Conservation (phyloP, 1,140 invertebrate genomes). For the Cepaea nemoralis region DNA sequence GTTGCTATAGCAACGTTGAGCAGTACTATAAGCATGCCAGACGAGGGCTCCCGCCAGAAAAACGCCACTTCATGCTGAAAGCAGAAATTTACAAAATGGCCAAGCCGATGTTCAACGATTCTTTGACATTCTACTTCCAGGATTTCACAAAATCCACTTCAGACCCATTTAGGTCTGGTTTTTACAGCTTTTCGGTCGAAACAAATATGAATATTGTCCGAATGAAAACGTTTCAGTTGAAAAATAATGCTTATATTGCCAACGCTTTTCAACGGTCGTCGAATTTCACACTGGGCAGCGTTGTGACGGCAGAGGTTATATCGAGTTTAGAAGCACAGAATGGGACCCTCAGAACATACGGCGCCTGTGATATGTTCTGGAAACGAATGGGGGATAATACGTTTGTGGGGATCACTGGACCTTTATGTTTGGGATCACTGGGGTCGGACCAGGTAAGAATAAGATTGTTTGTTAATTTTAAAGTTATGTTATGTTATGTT, state of each 20-base stretch:
- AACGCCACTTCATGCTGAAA: not conserved
- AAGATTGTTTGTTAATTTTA: no score
- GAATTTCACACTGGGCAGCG: not conserved
- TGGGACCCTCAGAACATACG: not conserved
- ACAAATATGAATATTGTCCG: slow-evolving; percentile 4
- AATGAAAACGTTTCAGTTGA: slow-evolving; percentile 10
- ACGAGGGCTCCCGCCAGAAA: not conserved
- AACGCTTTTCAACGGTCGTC: not conserved
- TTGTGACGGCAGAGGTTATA: not conserved
- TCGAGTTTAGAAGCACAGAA: not conserved
- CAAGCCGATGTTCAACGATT: slow-evolving; percentile 18
- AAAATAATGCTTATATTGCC: not conserved
- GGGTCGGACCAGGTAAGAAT: slow-evolving; percentile 24
- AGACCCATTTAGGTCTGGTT: slow-evolving; percentile 17
- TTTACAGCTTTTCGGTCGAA: slow-evolving; percentile 28
- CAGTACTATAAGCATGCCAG: slow-evolving; percentile 18
- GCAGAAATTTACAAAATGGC: slow-evolving; percentile 12
- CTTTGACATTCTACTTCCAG: slow-evolving; percentile 34
- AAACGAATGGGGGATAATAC: not conserved
- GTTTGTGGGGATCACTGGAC: slow-evolving; percentile 16
- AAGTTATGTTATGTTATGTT: no score
- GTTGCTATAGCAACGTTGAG: slow-evolving; percentile 25
- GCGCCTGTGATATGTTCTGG: slow-evolving; percentile 36
- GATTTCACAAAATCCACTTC: slow-evolving; percentile 22
- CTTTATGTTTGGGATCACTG: slow-evolving; percentile 14